Conservation (phyloP, 2,797 vertebrate genomes). For the Bucorvus abyssinicus region DNA sequence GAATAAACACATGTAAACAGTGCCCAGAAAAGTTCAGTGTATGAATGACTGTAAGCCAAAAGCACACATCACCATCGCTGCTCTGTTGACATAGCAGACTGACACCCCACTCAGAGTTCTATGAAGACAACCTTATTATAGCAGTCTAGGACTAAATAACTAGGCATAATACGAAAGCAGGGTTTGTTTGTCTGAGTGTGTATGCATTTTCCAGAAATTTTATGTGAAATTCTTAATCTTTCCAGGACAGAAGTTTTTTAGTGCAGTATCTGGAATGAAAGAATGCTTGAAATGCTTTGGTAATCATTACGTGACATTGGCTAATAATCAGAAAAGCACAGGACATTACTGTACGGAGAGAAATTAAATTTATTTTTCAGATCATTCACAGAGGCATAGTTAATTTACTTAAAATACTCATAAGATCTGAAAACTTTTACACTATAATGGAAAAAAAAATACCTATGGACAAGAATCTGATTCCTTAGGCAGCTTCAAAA, state of each 20-base stretch:
- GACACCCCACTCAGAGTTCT: not conserved
- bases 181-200: not conserved
- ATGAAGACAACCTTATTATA: not conserved
- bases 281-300: not conserved
- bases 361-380: not conserved
- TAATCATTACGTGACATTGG: not conserved
- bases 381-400: not conserved
- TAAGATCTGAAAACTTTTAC: not conserved
- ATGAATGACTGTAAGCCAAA: constrained; percentile 45
- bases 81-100: not conserved
- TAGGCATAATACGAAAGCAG: not conserved
- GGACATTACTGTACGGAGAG: not conserved
- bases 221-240: not conserved
- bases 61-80: not conserved
- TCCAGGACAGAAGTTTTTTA: not conserved
- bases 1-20: constrained; percentile 8
- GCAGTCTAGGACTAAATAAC: not conserved
- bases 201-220: not conserved
- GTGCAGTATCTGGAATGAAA: constrained; percentile 1
- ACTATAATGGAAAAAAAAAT: not conserved
- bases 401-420: not conserved
- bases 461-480: not conserved
- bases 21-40: not conserved
- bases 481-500: not conserved
- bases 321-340: constrained; percentile 26